A percentile compares a stretch with the other conserved stretches of the same genome.
Evolutionary conservation across 2,797 vertebrate species (phyloP).

Genomic region (Limnodromus scolopaceus): DNA sequence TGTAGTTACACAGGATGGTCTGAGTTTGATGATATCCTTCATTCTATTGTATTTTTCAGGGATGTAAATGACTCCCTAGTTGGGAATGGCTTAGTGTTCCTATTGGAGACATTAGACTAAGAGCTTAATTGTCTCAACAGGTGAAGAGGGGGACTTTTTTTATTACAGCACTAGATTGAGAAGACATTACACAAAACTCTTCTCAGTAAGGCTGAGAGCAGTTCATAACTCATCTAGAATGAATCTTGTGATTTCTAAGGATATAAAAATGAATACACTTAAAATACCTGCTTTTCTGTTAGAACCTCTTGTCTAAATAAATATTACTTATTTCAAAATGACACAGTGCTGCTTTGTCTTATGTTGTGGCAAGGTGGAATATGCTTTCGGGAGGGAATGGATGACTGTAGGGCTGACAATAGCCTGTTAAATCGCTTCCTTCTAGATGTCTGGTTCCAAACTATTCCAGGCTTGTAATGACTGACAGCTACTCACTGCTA

Average conservation of each 20-base stretch:
- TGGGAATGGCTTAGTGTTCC: not conserved
- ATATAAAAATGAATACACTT: not conserved
- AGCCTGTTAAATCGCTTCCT: not conserved
- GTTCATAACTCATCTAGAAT: not conserved
- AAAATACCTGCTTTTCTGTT: not conserved
- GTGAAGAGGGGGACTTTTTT: not conserved
- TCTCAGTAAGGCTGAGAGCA: not conserved
- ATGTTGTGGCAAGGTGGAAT: not conserved
- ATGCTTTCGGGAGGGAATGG: not conserved
- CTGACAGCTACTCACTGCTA: not conserved
- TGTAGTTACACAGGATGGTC: not conserved
- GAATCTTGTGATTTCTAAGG: not conserved
- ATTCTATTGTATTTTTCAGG: not conserved
- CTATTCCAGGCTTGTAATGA: not conserved
- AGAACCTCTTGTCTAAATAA: not conserved
- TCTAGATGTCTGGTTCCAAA: not conserved
- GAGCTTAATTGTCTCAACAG: not conserved
- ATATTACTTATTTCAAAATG: not conserved
- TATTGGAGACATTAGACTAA: not conserved
- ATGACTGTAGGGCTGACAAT: not conserved
- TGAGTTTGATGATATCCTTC: not conserved
- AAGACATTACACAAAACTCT: not conserved
- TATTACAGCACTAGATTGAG: not conserved
- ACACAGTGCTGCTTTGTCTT: not conserved
- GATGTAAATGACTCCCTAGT: not conserved